phyloP scores from a whole-genome alignment of 2,888 invertebrate genomes.

The Drosophila flavopinicola region DNA sequence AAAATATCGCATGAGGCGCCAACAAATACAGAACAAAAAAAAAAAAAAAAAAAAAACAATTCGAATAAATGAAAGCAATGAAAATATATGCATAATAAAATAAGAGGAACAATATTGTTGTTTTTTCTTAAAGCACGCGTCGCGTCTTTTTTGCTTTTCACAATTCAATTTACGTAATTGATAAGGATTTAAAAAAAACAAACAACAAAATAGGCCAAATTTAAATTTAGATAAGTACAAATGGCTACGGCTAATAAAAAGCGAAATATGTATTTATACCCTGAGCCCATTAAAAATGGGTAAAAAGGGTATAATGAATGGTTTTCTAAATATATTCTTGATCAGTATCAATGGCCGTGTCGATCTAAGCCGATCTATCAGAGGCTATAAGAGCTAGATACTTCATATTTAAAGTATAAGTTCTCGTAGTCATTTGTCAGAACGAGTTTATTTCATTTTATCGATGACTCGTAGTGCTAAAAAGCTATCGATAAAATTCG shows the following conservation, averaged over 20 bases:
- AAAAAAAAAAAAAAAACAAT: slow-evolving; percentile 12
- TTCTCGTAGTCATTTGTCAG: too few species aligned
- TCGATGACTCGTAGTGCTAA: too few species aligned
- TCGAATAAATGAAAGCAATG: slow-evolving; percentile 21
- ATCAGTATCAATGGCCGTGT: too few species aligned
- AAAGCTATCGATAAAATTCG: too few species aligned
- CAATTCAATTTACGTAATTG: slow-evolving; percentile 70
- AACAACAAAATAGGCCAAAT: slow-evolving; percentile 70
- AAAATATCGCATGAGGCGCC: slow-evolving; percentile 31
- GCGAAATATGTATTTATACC: not conserved
- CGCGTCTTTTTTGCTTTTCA: slow-evolving; percentile 38
- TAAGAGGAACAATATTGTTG: slow-evolving; percentile 8
- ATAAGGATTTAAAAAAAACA: slow-evolving; percentile 55
- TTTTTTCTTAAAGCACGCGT: slow-evolving; percentile 25
- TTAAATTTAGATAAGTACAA: slow-evolving; percentile 69
- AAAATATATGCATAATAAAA: slow-evolving; percentile 30
- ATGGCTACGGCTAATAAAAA: slow-evolving; percentile 9
- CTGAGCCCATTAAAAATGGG: too few species aligned
- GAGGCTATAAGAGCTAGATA: too few species aligned
- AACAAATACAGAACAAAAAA: slow-evolving; percentile 13
- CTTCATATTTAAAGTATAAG: too few species aligned
- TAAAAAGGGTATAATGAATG: too few species aligned
- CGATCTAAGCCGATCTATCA: too few species aligned
- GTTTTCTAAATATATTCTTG: too few species aligned
- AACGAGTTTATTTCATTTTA: too few species aligned